Percentiles rank a stretch among this genome's conserved stretches.
phyloP scores from a whole-genome alignment of 2,113 vertebrate species.

The Misgurnus anguillicaudatus region DNA sequence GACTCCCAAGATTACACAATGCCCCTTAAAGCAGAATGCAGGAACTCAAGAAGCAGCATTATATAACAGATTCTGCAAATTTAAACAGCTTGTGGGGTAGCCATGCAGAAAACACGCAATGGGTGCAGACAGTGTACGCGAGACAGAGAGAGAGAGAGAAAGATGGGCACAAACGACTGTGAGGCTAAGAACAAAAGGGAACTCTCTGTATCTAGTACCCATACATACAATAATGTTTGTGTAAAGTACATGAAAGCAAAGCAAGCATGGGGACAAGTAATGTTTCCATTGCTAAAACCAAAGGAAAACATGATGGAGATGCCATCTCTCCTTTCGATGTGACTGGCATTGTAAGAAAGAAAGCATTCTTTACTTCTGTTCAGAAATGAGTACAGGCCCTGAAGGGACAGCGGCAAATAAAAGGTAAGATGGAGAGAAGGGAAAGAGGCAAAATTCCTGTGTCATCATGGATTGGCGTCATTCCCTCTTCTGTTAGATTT shows the following conservation, averaged over 20 bases:
- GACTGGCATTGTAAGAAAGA: slow-evolving; percentile 59
- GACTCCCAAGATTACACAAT: slow-evolving; percentile 64
- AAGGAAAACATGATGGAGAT: slow-evolving; percentile 62
- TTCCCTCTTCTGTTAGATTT: not conserved
- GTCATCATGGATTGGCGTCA: not conserved
- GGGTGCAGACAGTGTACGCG: slow-evolving; percentile 14
- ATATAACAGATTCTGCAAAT: slow-evolving; percentile 66
- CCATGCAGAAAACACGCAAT: slow-evolving; percentile 62
- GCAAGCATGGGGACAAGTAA: slow-evolving; percentile 14
- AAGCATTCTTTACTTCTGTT: slow-evolving; percentile 21
- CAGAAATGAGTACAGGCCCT: slow-evolving; percentile 51
- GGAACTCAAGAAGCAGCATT: slow-evolving; percentile 68
- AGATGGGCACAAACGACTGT: not conserved
- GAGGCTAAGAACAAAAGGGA: not conserved
- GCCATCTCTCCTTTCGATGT: slow-evolving; percentile 67
- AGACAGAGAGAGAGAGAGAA: too few species aligned
- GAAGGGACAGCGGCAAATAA: slow-evolving; percentile 24
- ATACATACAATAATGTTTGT: not conserved
- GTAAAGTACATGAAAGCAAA: slow-evolving; percentile 23
- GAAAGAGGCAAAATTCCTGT: not conserved
- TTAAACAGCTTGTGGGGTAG: slow-evolving; percentile 62
- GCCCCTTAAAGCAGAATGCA: slow-evolving; percentile 53
- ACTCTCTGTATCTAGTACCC: not conserved
- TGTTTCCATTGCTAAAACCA: slow-evolving; percentile 3
- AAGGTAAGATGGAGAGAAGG: slow-evolving; percentile 20